These are phyloP conservation scores for Salarias fasciatus DNA, from an alignment of 2,797 vertebrate species.

Conservation along the genomic window DNA sequence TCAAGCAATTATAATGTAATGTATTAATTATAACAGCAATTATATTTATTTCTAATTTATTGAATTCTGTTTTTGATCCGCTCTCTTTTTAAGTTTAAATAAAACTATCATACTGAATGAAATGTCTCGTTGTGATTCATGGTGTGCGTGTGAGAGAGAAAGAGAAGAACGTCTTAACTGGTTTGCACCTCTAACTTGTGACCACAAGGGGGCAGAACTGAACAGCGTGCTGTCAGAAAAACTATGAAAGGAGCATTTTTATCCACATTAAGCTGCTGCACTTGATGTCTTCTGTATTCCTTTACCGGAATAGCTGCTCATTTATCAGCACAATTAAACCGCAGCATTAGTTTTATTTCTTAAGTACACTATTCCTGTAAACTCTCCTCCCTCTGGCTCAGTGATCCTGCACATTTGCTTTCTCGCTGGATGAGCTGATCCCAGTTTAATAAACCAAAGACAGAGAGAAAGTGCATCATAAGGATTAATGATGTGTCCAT, in stretches of 20 bases:
- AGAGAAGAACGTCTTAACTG: no score
- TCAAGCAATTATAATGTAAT: slow-evolving; percentile 84
- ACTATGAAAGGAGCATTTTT: background rate
- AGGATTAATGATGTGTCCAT: no score
- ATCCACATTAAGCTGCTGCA: background rate
- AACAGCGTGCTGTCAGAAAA: background rate
- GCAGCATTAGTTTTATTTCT: slow-evolving; percentile 20
- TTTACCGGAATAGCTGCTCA: slow-evolving; percentile 27
- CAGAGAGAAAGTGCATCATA: no score
- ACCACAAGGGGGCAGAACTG: slow-evolving; percentile 56
- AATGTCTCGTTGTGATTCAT: slow-evolving; percentile 24
- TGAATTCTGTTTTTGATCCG: slow-evolving; percentile 92
- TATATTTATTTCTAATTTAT: slow-evolving; percentile 97
- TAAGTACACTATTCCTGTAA: background rate
- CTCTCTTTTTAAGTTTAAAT: slow-evolving; percentile 96
- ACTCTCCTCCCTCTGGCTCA: background rate
- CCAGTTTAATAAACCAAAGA: background rate
- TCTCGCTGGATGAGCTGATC: background rate
- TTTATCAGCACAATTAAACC: slow-evolving; percentile 34
- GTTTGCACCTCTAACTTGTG: slow-evolving; percentile 3
- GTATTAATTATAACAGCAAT: slow-evolving; percentile 85
- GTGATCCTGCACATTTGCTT: background rate
- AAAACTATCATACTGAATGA: slow-evolving; percentile 82
- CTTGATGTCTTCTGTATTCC: slow-evolving; percentile 30
- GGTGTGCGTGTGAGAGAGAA: slow-evolving; percentile 21